Conservation (phyloP, 2,888 invertebrate species). For the Dysmachus trigonus region DNA sequence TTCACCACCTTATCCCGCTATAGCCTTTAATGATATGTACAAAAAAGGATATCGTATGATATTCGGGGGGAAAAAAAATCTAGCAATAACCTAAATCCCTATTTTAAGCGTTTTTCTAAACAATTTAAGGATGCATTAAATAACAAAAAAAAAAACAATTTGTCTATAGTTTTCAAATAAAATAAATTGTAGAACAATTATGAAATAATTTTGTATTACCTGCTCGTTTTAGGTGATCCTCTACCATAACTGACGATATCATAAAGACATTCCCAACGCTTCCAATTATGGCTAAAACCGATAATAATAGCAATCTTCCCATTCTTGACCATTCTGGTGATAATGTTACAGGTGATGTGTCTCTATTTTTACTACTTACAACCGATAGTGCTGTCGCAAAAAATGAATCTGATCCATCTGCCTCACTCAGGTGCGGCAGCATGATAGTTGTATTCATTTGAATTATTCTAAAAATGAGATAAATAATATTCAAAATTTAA, state of each 20-base stretch:
- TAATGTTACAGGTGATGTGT: constrained; percentile 72
- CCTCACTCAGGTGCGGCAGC: constrained; percentile 8
- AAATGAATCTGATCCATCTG: constrained; percentile 47
- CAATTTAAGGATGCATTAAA: constrained; percentile 4
- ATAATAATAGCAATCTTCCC: constrained; percentile 71
- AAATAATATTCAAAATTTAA: not conserved
- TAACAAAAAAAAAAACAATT: not conserved
- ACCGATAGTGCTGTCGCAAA: constrained; percentile 50
- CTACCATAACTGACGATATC: constrained; percentile 78
- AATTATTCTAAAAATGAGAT: not conserved
- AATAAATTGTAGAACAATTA: constrained; percentile 2
- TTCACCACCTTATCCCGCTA: too few relatives aligned
- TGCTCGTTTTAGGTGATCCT: constrained; percentile 74
- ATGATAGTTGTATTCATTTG: constrained; percentile 30
- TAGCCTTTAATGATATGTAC: not conserved
- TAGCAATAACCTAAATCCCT: not conserved
- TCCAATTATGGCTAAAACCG: constrained; percentile 72
- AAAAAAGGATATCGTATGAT: not conserved
- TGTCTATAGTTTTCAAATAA: not conserved
- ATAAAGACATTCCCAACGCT: constrained; percentile 80
- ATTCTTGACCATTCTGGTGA: constrained; percentile 75
- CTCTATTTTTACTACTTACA: constrained; percentile 50
- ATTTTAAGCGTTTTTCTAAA: constrained; percentile 14
- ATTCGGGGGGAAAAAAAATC: not conserved
- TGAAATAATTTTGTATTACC: constrained; percentile 64